Evolutionary conservation across 2,888 invertebrate species (phyloP), one percentile per base, ranked within the genome.

Genomic region (Mythimna albipuncta): DNA sequence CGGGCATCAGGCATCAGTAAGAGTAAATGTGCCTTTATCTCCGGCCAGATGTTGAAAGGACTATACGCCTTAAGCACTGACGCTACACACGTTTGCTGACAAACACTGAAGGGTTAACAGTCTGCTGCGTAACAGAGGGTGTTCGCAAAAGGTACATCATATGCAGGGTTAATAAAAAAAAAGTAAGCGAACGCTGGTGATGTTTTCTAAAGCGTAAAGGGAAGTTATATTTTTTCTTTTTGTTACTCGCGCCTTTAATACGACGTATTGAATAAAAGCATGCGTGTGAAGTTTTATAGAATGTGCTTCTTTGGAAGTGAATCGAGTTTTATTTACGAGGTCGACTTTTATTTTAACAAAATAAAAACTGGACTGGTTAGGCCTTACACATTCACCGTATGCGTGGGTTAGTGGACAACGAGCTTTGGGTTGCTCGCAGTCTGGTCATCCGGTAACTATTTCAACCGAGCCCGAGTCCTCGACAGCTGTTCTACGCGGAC

Each of bases 81-180:
- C 82, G 85, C 86, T 87, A 87, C 89, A 88, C 89, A 88, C 88
- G 90, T 92, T 91, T 92, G 90, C 91, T 87, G 91, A 93, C 92
- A 93, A 93, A 94, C 92, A 91, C 83, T 88, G 91, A 92, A 94
- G 95, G 93, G 94, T 94, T 94, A 94, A 93, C 95, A 94, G 94
- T 94, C 94, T 94, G 89, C 90, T 94, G 94, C 91, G 90, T 92
- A 90, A 90, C 90, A 89, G 88, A 90, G 94, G 93, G 93, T 87
- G 91, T 90, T 89, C 81, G 88, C 88, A 92, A 92, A 91, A 92
- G 89, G 89, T 88, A 89, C 86, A 82, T 84, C 89, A 88, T 83
- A 83, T 82, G 84, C 82, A 89, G 91, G 90, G 91, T 89, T 91
- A 89, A 91, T 89, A 91, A 91, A 89, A 89, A 69, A 91, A 91